These are phyloP conservation scores for Podarcis muralis DNA, from an alignment of 2,113 vertebrate species.

Conservation along the genomic window DNA sequence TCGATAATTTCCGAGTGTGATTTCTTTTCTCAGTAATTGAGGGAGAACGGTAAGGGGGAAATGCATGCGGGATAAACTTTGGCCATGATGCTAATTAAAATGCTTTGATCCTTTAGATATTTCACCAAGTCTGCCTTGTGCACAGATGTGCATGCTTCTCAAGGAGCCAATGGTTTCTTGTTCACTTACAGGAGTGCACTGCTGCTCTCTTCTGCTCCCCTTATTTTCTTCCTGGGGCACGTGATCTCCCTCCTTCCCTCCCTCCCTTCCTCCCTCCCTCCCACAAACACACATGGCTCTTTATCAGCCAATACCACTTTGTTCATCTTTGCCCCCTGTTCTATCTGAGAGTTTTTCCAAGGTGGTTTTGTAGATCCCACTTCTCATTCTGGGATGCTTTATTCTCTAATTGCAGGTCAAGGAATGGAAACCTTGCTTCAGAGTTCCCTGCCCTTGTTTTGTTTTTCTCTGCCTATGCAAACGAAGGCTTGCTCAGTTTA, in stretches of 20 bases:
- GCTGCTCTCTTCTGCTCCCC: neutral
- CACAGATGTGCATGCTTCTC: slow-evolving; percentile 38
- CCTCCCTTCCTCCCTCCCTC: neutral
- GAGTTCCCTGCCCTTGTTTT: neutral
- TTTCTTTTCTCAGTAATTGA: no score
- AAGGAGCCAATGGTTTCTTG: slow-evolving; percentile 46
- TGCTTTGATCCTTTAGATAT: slow-evolving; percentile 22
- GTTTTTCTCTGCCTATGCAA: slow-evolving; percentile 48
- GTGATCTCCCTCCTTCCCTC: no score
- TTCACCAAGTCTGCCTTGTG: slow-evolving; percentile 18
- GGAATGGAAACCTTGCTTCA: slow-evolving; percentile 34
- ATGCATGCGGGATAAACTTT: no score
- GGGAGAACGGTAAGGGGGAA: no score
- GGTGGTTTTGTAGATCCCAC: slow-evolving; percentile 43
- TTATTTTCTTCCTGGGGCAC: neutral
- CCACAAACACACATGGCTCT: slow-evolving; percentile 22
- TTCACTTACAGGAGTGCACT: slow-evolving; percentile 10
- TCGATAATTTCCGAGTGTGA: no score
- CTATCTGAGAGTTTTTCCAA: slow-evolving; percentile 21
- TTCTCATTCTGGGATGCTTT: slow-evolving; percentile 38
- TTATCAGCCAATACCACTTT: slow-evolving; percentile 56
- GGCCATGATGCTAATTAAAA: no score
- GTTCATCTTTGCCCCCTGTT: slow-evolving; percentile 43
- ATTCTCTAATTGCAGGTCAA: slow-evolving; percentile 61
- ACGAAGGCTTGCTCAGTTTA: slow-evolving; percentile 7